These are phyloP conservation scores for Podarcis cretensis DNA, from an alignment of 2,113 vertebrate genomes.

Conservation along the genomic window DNA sequence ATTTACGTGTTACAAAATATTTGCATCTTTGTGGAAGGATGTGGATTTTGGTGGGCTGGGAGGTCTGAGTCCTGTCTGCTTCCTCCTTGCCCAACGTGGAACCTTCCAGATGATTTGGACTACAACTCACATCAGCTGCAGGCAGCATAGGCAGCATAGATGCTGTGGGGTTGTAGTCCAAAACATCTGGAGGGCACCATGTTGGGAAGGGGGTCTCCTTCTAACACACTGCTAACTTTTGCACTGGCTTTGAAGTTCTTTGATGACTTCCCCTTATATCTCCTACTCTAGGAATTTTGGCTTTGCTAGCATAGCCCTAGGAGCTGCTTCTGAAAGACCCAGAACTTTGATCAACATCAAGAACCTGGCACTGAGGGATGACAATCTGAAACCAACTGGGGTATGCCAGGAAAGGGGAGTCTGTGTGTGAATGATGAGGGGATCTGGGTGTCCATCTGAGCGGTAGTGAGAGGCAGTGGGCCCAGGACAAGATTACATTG, in stretches of 20 bases:
- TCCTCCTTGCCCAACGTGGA: neutral
- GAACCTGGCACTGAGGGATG: constrained; percentile 43
- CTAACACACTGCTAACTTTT: neutral
- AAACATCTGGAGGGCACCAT: too few relatives aligned
- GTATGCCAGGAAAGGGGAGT: constrained; percentile 43
- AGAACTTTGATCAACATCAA: constrained; percentile 27
- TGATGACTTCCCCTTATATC: neutral
- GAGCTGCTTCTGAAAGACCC: constrained; percentile 24
- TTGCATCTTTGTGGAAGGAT: neutral
- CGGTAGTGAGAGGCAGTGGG: neutral
- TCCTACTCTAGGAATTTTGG: constrained; percentile 56
- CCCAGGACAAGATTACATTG: neutral
- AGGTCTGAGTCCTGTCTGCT: neutral
- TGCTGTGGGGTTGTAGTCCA: too few relatives aligned
- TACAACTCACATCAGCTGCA: too few relatives aligned
- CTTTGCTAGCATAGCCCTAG: constrained; percentile 45
- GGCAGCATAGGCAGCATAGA: too few relatives aligned
- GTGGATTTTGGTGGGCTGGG: neutral
- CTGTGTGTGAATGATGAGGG: neutral
- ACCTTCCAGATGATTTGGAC: too few relatives aligned
- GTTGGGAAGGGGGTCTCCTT: too few relatives aligned
- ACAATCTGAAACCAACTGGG: constrained; percentile 38
- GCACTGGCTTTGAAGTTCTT: too few relatives aligned
- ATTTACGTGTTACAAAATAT: neutral
- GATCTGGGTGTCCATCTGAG: neutral